Evolutionary conservation across 2,113 vertebrate species (phyloP), one percentile per base, ranked within the genome.

Genomic region (Thunnus maccoyii): DNA sequence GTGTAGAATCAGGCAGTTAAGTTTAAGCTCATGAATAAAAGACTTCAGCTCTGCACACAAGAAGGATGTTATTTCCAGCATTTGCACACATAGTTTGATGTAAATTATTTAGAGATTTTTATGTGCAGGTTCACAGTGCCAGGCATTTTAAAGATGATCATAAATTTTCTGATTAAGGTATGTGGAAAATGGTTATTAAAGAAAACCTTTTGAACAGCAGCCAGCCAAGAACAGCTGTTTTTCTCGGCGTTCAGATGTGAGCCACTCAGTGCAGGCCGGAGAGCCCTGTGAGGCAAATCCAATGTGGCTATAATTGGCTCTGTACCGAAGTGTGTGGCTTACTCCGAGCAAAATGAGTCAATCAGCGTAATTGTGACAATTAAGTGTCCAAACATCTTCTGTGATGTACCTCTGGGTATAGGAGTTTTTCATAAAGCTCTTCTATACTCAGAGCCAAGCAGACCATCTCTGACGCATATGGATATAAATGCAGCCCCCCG

Each of bases 361-460:
- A 86, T 90, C 85, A 76, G 78, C 1, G 7, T 90, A 89, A 91
- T 85, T 85, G 85, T 87, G 89, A 90, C 86, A 89, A 89, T 91
- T 92, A 92, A 86, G 85, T 84, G 83, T 90, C 87, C 75, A 90
- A 87, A 91, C 82, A 83, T 89, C 88, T 84, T 63, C 86, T 84
- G 76, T 78, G 78, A 88, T 90, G 84, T 60, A 89, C 90, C 91
- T 90, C 88, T 79, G 81, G 90, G 80, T 78, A 79, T 65, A 52
- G 76, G 84, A 86, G 79, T 80, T 84, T 90, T 87, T 84, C 70
- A 86, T 88, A 84, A 87, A 86, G 88, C 72, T 76, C 36, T 4
- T 66, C 69, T 17, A 22, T 22, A n/a, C 72, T 84, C 48, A 0
- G 58, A 83, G 71, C 73, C 82, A 85, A 71, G 46, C 13, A 17